Conservation (phyloP, 2,113 vertebrate genomes). For the Gallinago jamesoni region DNA sequence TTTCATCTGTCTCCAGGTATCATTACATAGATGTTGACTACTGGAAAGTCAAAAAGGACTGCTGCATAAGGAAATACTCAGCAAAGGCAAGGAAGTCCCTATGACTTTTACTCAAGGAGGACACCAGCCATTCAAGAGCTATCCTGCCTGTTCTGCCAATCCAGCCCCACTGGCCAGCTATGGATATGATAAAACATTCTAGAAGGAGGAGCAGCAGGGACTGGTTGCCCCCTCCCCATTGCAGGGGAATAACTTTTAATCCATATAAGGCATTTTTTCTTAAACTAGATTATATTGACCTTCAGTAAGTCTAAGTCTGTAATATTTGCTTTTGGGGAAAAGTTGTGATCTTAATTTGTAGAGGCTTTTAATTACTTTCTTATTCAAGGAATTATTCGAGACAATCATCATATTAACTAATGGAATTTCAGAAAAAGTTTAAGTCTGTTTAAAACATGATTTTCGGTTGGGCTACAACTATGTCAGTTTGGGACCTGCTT, state of each 20-base stretch:
- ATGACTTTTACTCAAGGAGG: background rate
- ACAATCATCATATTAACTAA: background rate
- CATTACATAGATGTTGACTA: rapidly evolving
- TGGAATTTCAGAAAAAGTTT: background rate
- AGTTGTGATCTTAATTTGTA: background rate
- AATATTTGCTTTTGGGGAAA: background rate
- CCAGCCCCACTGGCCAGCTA: background rate
- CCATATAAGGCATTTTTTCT: background rate
- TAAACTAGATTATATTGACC: background rate
- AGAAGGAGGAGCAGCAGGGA: background rate
- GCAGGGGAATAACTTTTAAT: background rate
- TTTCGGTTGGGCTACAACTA: background rate
- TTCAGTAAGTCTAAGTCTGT: background rate
- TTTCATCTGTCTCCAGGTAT: background rate
- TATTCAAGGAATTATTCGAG: background rate
- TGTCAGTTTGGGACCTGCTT: background rate
- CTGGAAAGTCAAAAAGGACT: background rate
- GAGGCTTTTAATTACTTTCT: background rate
- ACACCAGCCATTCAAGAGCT: background rate
- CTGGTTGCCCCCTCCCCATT: background rate
- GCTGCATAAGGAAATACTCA: background rate
- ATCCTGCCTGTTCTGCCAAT: background rate
- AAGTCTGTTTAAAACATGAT: rapidly evolving
- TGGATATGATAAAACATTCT: background rate
- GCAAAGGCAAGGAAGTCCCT: background rate